Percentiles rank a stretch among this genome's conserved stretches.
These are phyloP conservation scores for Apis florea DNA, from an alignment of 1,140 invertebrate species.

Conservation along the genomic window DNA sequence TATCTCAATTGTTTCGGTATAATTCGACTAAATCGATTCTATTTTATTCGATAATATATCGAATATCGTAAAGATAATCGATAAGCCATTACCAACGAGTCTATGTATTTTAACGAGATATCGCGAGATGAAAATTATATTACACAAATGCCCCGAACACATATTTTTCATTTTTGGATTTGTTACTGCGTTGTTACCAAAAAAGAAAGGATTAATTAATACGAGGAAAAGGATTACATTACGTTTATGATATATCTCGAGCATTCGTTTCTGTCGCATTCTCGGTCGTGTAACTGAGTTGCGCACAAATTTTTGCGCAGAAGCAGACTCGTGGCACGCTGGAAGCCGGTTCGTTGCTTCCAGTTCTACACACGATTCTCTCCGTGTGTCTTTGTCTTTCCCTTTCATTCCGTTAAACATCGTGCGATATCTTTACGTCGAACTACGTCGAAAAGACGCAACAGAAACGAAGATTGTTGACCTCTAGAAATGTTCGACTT, in stretches of 20 bases:
- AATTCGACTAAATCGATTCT: neutral
- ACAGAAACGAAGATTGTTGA: conserved; percentile 13
- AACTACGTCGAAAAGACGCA: conserved; percentile 9
- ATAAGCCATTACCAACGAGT: too few species aligned
- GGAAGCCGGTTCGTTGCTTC: conserved; percentile 8
- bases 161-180: neutral
- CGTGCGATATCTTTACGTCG: neutral
- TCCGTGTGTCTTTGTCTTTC: neutral
- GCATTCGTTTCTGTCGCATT: neutral
- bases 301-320: conserved; percentile 31
- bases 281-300: conserved; percentile 10
- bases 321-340: conserved; percentile 38
- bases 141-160: neutral
- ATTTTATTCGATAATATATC: neutral
- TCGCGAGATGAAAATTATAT: neutral
- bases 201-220: conserved; percentile 14
- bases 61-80: neutral
- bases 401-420: neutral
- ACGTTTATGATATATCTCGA: conserved; percentile 20
- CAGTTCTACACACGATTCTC: conserved; percentile 37
- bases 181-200: conserved; percentile 15
- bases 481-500: neutral
- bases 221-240: neutral
- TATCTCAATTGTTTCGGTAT: neutral
- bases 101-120: neutral